These are phyloP conservation scores for Mimachlamys varia DNA, from an alignment of 2,888 invertebrate species.

Conservation along the genomic window DNA sequence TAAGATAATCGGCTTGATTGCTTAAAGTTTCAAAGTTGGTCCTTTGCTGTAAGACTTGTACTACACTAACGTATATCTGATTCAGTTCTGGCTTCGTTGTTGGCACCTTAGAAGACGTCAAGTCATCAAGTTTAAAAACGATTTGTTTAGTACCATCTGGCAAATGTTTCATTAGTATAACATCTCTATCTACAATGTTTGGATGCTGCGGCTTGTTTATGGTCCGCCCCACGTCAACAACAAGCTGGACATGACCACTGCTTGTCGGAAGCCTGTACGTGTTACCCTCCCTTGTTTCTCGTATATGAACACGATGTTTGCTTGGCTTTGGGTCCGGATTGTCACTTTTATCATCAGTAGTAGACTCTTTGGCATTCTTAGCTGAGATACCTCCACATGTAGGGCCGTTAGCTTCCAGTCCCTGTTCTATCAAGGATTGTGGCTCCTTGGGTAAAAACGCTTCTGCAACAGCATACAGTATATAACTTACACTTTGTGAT, in stretches of 20 bases:
- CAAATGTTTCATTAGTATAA: constrained; percentile 59
- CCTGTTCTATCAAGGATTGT: background rate
- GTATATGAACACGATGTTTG: background rate
- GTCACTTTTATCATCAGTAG: background rate
- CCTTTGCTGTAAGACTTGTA: constrained; percentile 64
- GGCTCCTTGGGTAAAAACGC: background rate
- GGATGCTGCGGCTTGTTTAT: constrained; percentile 47
- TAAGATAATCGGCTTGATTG: constrained; percentile 66
- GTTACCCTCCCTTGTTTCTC: constrained; percentile 1
- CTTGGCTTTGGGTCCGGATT: background rate
- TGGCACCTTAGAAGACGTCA: constrained; percentile 32
- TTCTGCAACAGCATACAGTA: background rate
- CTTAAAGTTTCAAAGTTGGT: constrained; percentile 71
- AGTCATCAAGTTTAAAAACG: constrained; percentile 60
- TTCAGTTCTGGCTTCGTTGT: constrained; percentile 59
- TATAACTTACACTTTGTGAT: too few relatives aligned
- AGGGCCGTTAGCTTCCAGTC: background rate
- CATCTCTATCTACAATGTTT: constrained; percentile 48
- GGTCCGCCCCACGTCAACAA: constrained; percentile 41
- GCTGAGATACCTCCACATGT: background rate
- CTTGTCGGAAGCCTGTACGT: constrained; percentile 13
- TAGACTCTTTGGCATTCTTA: background rate
- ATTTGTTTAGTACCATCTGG: constrained; percentile 69
- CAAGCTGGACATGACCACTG: constrained; percentile 56
- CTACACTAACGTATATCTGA: constrained; percentile 69